Conservation (phyloP, 2,797 vertebrate genomes). For the Meriones psammophilus region DNA sequence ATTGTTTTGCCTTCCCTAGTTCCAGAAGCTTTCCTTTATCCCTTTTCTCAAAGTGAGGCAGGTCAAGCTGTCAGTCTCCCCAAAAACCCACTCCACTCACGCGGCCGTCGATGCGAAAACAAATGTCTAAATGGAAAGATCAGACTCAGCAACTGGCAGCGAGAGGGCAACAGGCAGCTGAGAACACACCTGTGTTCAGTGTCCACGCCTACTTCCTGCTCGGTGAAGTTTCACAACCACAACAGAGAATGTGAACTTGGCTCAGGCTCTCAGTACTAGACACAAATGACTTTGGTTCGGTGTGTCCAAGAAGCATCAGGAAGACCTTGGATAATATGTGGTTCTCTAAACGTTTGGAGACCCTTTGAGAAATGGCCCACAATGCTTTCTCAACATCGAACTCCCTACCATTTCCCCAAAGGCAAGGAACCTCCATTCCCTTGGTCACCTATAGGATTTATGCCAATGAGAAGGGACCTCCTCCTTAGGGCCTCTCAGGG, state of each 20-base stretch:
- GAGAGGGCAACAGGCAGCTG: not conserved
- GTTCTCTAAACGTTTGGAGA: not conserved
- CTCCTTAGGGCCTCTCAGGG: not conserved
- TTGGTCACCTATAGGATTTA: not conserved
- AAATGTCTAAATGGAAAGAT: slow-evolving; percentile 64
- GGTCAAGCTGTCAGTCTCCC: slow-evolving; percentile 56
- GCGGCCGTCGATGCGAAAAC: slow-evolving; percentile 52
- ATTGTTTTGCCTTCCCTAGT: slow-evolving; percentile 1
- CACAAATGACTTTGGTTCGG: not conserved
- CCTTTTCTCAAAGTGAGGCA: slow-evolving; percentile 59
- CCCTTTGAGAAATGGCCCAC: not conserved
- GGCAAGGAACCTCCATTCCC: not conserved
- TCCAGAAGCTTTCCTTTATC: not conserved
- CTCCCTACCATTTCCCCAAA: not conserved
- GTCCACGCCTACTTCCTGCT: not conserved
- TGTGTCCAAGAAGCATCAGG: not conserved
- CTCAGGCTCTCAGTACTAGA: not conserved
- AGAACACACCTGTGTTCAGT: not conserved
- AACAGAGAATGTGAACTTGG: not conserved
- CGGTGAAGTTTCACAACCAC: not conserved
- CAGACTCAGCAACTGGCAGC: not conserved
- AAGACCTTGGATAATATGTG: not conserved
- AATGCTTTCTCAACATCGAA: not conserved
- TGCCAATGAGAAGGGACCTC: not conserved
- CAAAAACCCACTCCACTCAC: not conserved